Evolutionary conservation across 2,113 vertebrate genomes (phyloP), one percentile per base, ranked within the genome.

Genomic region (Pseudopodoces humilis): DNA sequence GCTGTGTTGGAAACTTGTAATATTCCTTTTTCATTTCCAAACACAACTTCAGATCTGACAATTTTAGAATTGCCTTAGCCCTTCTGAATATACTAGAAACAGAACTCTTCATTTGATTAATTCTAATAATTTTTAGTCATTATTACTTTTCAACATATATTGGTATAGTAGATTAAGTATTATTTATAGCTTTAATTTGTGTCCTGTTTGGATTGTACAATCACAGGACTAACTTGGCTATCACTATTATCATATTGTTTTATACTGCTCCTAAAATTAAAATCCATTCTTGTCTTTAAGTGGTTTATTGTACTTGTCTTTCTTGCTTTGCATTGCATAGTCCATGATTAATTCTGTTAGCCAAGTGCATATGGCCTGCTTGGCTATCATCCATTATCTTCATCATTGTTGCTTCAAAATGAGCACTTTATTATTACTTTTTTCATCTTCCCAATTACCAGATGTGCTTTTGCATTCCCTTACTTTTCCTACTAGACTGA

Each of bases 101-200:
- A 47, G 63, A 72, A 67, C 59, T 96, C 79, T 46, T 95, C 63
- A 33, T 90, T 83, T 93, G 88, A 97, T 91, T 96, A 95, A 95
- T 96, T 96, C 92, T 92, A 96, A 96, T 95, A 46, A 97, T 95
- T 97, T 96, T 95, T 95, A 96, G 92, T 96, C 94, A 95, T 96
- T 97, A 96, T 95, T 96, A 97, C 77, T 95, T 97, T 96, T 96
- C 95, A 97, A 88, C 85, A 56, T 86, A 84, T 95, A 89, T 83
- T 82, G 67, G 52, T 87, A 87, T 80, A 88, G 76, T 92, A 96
- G 96, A 97, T 96, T 97, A 98, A 97, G 94, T 97, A 97, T 97
- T 98, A 97, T 97, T 97, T 98, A 97, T 96, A 96, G 94, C 60
- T 96, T 97, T 97, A 96, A 98, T 97, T 97, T 98, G 95, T 92